Conservation (phyloP, 2,797 vertebrate species). For the Acropternis orthonyx region DNA sequence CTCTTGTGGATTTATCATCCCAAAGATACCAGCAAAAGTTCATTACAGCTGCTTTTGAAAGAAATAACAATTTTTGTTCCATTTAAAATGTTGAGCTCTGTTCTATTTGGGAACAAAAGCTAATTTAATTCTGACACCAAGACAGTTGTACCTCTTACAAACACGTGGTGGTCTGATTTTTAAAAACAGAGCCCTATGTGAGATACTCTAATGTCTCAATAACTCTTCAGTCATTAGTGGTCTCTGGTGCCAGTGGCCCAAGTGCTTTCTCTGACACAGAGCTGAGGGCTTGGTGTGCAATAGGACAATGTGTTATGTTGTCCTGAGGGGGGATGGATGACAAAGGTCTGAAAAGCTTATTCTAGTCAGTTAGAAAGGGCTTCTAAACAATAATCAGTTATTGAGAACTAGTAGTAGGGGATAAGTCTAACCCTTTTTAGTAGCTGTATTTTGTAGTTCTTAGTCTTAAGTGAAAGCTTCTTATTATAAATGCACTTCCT, state of each 20-base stretch:
- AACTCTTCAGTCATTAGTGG: neutral
- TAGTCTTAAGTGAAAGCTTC: neutral
- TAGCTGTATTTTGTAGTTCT: neutral
- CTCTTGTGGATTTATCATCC: neutral
- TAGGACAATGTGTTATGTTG: neutral
- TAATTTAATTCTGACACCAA: neutral
- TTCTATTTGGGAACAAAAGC: rapidly evolving
- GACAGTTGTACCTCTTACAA: neutral
- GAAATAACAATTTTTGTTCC: neutral
- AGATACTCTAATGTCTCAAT: neutral
- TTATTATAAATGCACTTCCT: neutral
- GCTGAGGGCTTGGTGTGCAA: neutral
- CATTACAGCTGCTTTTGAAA: neutral
- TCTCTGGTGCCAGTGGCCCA: neutral
- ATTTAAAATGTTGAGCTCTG: rapidly evolving
- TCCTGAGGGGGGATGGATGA: neutral
- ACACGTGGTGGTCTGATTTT: neutral
- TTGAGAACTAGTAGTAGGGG: neutral
- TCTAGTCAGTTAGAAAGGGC: neutral
- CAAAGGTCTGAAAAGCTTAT: neutral
- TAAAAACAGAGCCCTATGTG: neutral
- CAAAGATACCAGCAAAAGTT: neutral
- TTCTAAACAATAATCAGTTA: neutral
- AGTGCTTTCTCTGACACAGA: neutral
- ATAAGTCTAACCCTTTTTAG: neutral